These are phyloP conservation scores for Pelobates cultripes DNA, from an alignment of 2,797 vertebrate genomes.

Conservation along the genomic window DNA sequence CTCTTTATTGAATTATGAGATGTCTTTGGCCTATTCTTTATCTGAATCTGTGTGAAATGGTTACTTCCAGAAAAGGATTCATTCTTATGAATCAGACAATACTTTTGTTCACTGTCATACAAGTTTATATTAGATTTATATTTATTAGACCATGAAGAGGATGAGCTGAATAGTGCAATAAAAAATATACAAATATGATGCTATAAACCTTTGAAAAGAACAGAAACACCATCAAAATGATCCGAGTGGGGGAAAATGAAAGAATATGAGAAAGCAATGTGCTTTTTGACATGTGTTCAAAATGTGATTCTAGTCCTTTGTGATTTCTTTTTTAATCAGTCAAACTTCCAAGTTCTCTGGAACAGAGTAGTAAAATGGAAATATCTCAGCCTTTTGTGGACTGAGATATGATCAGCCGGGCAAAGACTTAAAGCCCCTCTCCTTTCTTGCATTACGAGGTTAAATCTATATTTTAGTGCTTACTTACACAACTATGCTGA, in stretches of 20 bases:
- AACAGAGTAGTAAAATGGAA: slow-evolving; percentile 35
- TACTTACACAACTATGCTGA: slow-evolving; percentile 21
- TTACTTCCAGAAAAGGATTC: too few relatives aligned
- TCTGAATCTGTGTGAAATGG: too few relatives aligned
- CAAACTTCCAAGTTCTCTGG: slow-evolving; percentile 21
- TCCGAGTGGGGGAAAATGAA: slow-evolving; percentile 15
- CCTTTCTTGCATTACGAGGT: slow-evolving; percentile 13
- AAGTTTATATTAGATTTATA: too few relatives aligned
- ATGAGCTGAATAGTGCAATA: slow-evolving; percentile 18
- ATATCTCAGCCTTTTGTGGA: slow-evolving; percentile 31
- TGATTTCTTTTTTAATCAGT: slow-evolving; percentile 50
- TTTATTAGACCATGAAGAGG: neutral
- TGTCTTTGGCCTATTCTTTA: too few relatives aligned
- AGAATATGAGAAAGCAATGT: neutral
- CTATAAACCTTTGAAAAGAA: slow-evolving; percentile 5
- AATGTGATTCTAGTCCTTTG: slow-evolving; percentile 38
- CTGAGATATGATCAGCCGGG: slow-evolving; percentile 6
- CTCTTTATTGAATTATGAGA: too few relatives aligned
- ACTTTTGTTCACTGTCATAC: too few relatives aligned
- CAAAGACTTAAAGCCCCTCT: slow-evolving; percentile 17
- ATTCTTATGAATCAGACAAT: too few relatives aligned
- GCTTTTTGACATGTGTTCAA: slow-evolving; percentile 17
- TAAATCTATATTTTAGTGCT: slow-evolving; percentile 48
- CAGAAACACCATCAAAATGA: neutral
- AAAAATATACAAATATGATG: slow-evolving; percentile 18